phyloP scores from a whole-genome alignment of 2,113 vertebrate species.

The Pachycephala philippinensis region DNA sequence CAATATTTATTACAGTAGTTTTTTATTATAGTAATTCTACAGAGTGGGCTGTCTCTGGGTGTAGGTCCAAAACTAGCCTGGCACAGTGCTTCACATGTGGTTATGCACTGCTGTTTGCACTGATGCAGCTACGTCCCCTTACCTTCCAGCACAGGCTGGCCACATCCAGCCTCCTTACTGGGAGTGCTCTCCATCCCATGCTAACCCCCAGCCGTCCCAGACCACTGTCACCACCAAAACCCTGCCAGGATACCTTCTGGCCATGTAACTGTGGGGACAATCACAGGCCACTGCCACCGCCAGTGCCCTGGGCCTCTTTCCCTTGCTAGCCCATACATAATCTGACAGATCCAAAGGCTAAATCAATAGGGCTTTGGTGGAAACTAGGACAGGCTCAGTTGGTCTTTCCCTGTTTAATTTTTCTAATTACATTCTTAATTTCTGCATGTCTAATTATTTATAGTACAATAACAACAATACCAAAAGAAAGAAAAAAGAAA shows the following conservation, averaged over 20 bases:
- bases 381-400: neutral
- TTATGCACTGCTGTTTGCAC: neutral
- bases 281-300: neutral
- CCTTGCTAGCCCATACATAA: neutral
- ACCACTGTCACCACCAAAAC: neutral
- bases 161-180: neutral
- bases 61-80: neutral
- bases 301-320: neutral
- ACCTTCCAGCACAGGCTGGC: neutral
- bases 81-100: neutral
- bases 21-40: neutral
- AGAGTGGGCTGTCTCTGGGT: neutral
- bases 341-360: neutral
- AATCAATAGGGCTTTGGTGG: neutral
- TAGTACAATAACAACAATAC: neutral
- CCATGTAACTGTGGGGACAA: neutral
- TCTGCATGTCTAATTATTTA: neutral
- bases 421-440: neutral
- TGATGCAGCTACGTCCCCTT: neutral
- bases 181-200: neutral
- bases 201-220: neutral
- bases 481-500: neutral
- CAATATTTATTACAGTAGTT: neutral
- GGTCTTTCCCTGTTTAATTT: neutral
- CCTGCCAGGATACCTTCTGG: neutral